phyloP scores from a whole-genome alignment of 2,797 vertebrate species.

The Scarus forsteni region DNA sequence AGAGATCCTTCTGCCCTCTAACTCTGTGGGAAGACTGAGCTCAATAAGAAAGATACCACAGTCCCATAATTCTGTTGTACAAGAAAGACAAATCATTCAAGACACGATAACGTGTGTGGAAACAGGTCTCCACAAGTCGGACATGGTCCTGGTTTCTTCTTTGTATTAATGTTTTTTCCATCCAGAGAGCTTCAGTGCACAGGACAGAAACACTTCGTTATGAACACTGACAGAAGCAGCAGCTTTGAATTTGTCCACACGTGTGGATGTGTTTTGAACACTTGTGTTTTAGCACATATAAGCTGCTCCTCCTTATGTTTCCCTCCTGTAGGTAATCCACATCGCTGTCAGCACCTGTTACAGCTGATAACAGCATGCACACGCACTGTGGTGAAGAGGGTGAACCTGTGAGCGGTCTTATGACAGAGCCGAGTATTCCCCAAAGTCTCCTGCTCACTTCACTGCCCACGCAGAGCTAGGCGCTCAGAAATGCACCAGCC shows the following conservation, averaged over 20 bases:
- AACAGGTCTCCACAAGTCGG: no score
- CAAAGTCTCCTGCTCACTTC: conserved; percentile 30
- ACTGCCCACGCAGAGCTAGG: conserved; percentile 13
- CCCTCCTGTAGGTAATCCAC: conserved; percentile 16
- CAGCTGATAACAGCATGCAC: conserved; percentile 17
- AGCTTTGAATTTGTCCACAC: not conserved
- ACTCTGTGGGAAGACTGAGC: no score
- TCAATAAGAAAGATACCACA: no score
- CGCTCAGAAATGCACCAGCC: conserved; percentile 14
- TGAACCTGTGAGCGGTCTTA: conserved; percentile 19
- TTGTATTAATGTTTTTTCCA: no score
- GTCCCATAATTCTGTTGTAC: no score
- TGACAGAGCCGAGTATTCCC: conserved; percentile 33
- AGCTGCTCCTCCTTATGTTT: not conserved
- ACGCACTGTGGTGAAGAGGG: conserved; percentile 9
- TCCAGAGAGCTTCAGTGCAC: no score
- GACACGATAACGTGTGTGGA: no score
- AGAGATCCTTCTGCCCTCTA: no score
- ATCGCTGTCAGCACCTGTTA: conserved; percentile 36
- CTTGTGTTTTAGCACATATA: not conserved
- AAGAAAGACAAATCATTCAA: no score
- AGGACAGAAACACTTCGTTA: not conserved
- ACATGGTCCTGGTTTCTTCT: no score
- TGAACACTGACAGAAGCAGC: not conserved
- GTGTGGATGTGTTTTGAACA: not conserved